These are phyloP conservation scores for Antrozous pallidus DNA, from an alignment of 2,797 vertebrate genomes.

Conservation along the genomic window DNA sequence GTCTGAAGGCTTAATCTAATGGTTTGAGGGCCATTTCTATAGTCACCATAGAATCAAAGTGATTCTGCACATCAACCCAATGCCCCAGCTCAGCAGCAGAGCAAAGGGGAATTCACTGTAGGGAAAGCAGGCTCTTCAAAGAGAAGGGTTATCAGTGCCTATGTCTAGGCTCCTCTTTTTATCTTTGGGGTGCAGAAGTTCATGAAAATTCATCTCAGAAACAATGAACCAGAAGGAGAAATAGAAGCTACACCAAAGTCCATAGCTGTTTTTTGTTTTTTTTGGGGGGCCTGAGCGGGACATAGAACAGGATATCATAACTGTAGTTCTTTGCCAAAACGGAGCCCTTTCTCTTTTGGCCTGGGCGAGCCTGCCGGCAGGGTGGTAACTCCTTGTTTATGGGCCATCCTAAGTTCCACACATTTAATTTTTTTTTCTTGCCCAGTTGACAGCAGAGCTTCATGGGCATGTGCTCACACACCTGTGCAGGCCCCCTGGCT, in stretches of 20 bases:
- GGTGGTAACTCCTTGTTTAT: neutral
- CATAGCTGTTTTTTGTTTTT: neutral
- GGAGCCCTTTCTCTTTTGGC: neutral
- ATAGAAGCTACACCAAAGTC: neutral
- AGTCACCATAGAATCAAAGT: neutral
- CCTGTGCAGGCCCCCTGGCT: neutral
- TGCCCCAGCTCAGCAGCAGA: neutral
- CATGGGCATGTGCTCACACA: neutral
- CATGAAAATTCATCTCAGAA: constrained; percentile 23
- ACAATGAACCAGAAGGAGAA: constrained; percentile 13
- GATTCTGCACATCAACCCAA: neutral
- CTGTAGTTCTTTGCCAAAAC: neutral
- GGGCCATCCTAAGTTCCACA: neutral
- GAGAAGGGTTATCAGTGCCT: neutral
- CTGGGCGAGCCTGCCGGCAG: neutral
- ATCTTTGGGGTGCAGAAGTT: neutral
- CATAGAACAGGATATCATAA: neutral
- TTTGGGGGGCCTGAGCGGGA: neutral
- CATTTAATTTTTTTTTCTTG: neutral
- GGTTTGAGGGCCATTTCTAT: neutral
- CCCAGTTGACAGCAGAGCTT: neutral
- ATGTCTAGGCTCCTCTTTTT: neutral
- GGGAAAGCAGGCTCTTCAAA: constrained; percentile 18
- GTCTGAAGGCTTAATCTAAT: neutral
- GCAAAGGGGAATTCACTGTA: neutral